Base-by-base conservation (phyloP, 2,113 vertebrate genomes). In the Felis chaus region DNA sequence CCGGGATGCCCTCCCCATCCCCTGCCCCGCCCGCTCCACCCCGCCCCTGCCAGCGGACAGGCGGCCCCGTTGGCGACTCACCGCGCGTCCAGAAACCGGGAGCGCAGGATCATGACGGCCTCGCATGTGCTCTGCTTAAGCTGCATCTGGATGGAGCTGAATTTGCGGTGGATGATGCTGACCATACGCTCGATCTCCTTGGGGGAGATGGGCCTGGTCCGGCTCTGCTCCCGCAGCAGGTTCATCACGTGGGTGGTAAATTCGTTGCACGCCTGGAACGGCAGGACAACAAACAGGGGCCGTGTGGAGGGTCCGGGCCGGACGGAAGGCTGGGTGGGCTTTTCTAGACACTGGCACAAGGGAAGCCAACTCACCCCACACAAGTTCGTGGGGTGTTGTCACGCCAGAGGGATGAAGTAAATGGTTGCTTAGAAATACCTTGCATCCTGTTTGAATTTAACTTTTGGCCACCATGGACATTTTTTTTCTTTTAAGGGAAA, bases 121-220 rank as follows among this genome's bases (percentile, higher is more conserved):
- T 99, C 99, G 1, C 99, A 99, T 8, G 99, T 99, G 99, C 99
- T 99, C 98, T 99, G 99, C 93, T 99, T 99, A 50, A 99, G 98
- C 98, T 99, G 99, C 99, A 99, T 99, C 99, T 99, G 99, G 99
- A 99, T 99, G 98, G 99, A 99, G 99, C 99, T 99, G 99, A 99
- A 99, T 98, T 99, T 99, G 99, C 99, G 99, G 98, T 99, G 99
- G 98, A 99, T 99, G 98, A 99, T 99, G 98, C 99, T 99, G 97
- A 99, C 99, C 99, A 99, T 99, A 55, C 99, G 99, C 98, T 99
- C 99, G 2, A 99, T 99, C 99, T 99, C 99, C 98, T 99, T 99
- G 0, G 99, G 99, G 0, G 99, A 99, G 98, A 99, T 99, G 74
- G 99, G 99, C 79, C 99, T 98, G 41, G 99, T 99, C 98, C 99